Base-by-base conservation (phyloP, 2,113 vertebrate genomes). In the Clarias gariepinus region DNA sequence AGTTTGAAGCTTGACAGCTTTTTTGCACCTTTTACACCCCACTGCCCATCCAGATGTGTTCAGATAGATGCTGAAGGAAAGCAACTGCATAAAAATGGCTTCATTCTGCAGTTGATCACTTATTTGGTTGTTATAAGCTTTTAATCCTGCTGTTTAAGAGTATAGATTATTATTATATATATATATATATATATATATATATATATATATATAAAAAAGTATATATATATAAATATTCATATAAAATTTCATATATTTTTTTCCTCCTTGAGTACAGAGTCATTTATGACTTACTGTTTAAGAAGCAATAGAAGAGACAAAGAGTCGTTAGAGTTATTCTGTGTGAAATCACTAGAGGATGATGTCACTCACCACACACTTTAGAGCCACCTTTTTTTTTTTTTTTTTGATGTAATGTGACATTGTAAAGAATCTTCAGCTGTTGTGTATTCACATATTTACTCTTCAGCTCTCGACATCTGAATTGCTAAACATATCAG, bases 241-340 rank as follows among this genome's bases (percentile, higher is more conserved):
- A 91, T 89, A 90, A 90, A n/a, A 9, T 18, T 73, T 73, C 69
- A 80, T 80, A 33, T n/a, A 77, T 52, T 91, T 91, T 93, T 94
- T 96, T n/a, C 93, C 84, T 90, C 91, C 91, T 94, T 94, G 94
- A 91, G 91, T 94, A 89, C 92, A 89, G 95, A 95, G 94, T 93
- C 92, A 91, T 90, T 93, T 91, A 92, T 96, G 96, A 95, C 95
- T 96, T 96, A 93, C 92, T 91, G 93, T 96, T 95, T 95, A 85
- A 71, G 87, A 90, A 90, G 90, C 86, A 90, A 85, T 90, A 88
- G 85, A 89, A 25, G 55, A 86, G 85, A 88, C 71, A 68, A 87
- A 64, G 61, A 81, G 41, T 52, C 28, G 68, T 28, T 30, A 36
- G 57, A 82, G 86, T 87, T 64, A 36, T 82, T 87, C 81, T 61